phyloP scores from a whole-genome alignment of 2,888 invertebrate species.

The Temnothorax ravouxi region DNA sequence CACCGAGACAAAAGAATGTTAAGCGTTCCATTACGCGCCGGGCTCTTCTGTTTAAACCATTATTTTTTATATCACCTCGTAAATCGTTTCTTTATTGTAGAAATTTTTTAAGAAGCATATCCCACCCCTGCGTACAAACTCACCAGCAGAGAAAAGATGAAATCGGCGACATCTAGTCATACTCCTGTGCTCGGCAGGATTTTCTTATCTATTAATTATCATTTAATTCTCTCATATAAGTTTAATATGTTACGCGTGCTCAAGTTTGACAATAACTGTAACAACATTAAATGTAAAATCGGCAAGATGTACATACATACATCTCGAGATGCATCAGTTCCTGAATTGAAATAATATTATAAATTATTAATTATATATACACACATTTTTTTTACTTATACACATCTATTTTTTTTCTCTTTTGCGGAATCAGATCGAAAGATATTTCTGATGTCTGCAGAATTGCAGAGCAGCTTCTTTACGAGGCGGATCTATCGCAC shows the following conservation, averaged over 20 bases:
- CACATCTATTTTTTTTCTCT: not conserved
- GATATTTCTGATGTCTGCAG: not conserved
- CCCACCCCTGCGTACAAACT: not conserved
- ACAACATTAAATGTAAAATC: not conserved
- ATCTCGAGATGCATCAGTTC: not conserved
- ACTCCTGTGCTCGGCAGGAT: not conserved
- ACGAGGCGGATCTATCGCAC: conserved; percentile 5
- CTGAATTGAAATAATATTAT: not conserved
- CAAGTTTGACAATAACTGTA: not conserved
- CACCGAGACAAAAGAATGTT: conserved; percentile 79
- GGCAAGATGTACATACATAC: not conserved
- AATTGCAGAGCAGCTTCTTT: conserved; percentile 10
- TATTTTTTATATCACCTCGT: conserved; percentile 73
- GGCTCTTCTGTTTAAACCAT: conserved; percentile 73
- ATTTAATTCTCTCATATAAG: not conserved
- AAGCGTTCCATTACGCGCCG: conserved; percentile 75
- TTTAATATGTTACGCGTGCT: not conserved
- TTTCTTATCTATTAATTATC: conserved; percentile 44
- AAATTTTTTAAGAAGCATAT: conserved; percentile 46
- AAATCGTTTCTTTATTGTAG: conserved; percentile 67
- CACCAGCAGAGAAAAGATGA: not conserved
- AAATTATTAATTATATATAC: not conserved
- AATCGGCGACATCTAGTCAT: conserved; percentile 13
- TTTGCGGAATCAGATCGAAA: not conserved
- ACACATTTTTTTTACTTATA: not conserved